Conservation (phyloP, 2,888 invertebrate genomes). For the Callinectes sapidus region DNA sequence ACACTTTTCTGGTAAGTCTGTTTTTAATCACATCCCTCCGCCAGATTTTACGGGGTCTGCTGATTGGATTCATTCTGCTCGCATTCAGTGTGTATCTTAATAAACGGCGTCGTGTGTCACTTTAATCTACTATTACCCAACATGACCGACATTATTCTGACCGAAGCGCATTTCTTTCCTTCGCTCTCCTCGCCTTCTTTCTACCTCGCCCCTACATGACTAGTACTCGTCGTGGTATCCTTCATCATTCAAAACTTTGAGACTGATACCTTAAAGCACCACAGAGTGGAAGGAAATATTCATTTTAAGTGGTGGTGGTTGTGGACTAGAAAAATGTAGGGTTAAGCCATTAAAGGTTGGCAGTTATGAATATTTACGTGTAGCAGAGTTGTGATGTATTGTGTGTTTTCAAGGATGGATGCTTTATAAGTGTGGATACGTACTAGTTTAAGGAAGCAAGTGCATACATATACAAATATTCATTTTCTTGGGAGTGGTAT, state of each 20-base stretch:
- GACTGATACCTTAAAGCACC: neutral
- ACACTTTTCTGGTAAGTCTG: neutral
- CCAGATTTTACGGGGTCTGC: neutral
- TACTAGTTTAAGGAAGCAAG: neutral
- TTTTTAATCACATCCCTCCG: neutral
- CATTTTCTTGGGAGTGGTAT: too few relatives aligned
- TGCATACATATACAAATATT: neutral
- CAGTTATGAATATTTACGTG: neutral
- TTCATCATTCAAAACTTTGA: neutral
- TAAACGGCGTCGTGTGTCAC: conserved; percentile 31
- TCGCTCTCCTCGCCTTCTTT: neutral
- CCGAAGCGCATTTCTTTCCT: neutral
- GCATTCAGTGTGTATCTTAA: conserved; percentile 28
- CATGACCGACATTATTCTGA: conserved; percentile 22
- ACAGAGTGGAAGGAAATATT: neutral
- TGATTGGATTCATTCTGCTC: conserved; percentile 23
- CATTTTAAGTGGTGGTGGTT: neutral
- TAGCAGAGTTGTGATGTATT: neutral
- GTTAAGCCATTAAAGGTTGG: neutral
- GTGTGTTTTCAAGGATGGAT: neutral
- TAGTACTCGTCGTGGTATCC: neutral
- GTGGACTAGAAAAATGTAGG: neutral
- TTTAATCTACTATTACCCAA: conserved; percentile 31
- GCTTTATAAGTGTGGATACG: neutral
- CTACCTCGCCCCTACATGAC: neutral